These are phyloP conservation scores for Phylloscopus trochiloides DNA, from an alignment of 2,113 vertebrate genomes.

Conservation along the genomic window DNA sequence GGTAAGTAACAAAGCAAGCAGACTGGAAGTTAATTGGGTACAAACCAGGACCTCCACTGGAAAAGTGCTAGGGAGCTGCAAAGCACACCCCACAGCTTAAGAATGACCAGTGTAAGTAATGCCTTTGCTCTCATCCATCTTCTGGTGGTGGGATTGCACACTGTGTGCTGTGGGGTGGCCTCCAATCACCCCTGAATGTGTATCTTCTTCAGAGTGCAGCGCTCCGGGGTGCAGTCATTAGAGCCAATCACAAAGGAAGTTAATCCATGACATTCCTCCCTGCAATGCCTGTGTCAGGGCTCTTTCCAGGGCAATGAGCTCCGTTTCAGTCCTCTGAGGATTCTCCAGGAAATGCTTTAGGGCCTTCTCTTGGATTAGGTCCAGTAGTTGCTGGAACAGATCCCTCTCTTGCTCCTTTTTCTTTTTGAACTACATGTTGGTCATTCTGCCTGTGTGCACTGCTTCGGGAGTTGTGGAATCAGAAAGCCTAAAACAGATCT, in stretches of 20 bases:
- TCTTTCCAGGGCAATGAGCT: slow-evolving; percentile 22
- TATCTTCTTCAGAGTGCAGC: background rate
- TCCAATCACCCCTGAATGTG: background rate
- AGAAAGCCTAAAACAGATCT: background rate
- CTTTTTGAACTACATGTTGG: background rate
- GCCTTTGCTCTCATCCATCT: background rate
- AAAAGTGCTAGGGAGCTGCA: background rate
- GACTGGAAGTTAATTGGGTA: background rate
- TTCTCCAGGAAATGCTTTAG: slow-evolving; percentile 14
- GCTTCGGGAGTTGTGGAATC: background rate
- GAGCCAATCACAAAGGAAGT: background rate
- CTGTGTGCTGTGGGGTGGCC: background rate
- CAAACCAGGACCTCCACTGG: background rate
- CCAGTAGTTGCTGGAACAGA: background rate
- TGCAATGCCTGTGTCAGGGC: background rate
- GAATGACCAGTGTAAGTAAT: background rate
- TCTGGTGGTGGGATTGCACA: background rate
- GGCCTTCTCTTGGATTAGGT: slow-evolving; percentile 7
- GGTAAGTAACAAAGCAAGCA: background rate
- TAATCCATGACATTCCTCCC: background rate
- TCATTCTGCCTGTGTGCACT: background rate
- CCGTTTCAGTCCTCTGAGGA: slow-evolving; percentile 23
- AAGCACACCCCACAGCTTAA: background rate
- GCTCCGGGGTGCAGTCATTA: background rate
- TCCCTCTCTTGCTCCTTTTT: background rate